These are phyloP conservation scores for Boloria euphrosyne DNA, from an alignment of 2,888 invertebrate genomes.

Conservation along the genomic window DNA sequence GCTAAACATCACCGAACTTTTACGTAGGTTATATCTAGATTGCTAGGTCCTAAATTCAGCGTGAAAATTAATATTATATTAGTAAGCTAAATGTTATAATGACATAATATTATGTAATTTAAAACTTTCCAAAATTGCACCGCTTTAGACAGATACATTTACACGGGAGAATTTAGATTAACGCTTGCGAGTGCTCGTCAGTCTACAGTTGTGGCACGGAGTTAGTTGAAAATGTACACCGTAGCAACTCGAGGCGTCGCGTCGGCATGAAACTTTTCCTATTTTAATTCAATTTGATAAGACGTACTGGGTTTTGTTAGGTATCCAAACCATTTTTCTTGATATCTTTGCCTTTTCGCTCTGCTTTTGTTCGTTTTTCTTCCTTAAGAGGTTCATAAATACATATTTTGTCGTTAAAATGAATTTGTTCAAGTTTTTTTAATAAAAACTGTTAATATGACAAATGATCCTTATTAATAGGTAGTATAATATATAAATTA, in stretches of 20 bases:
- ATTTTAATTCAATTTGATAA: conserved; percentile 31
- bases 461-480: no score
- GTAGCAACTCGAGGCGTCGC: conserved; percentile 29
- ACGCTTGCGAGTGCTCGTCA: conserved; percentile 29
- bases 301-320: conserved; percentile 23
- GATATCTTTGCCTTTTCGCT: conserved; percentile 6
- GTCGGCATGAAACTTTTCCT: conserved; percentile 28
- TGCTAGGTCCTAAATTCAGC: not conserved
- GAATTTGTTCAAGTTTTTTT: no score
- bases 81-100: conserved; percentile 13
- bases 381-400: not conserved
- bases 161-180: conserved; percentile 33
- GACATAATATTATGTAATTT: conserved; percentile 23
- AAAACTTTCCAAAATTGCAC: conserved; percentile 15
- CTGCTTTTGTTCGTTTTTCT: conserved; percentile 14
- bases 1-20: not conserved
- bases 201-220: conserved; percentile 42
- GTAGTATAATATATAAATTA: no score
- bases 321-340: conserved; percentile 10
- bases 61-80: conserved; percentile 35
- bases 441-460: no score
- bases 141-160: conserved; percentile 28
- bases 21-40: not conserved
- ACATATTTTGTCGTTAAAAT: not conserved
- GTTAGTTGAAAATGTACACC: conserved; percentile 32